Percentiles rank a stretch among this genome's conserved stretches.
phyloP scores from a whole-genome alignment of 2,797 vertebrate species.

The Galagoides demidoff region DNA sequence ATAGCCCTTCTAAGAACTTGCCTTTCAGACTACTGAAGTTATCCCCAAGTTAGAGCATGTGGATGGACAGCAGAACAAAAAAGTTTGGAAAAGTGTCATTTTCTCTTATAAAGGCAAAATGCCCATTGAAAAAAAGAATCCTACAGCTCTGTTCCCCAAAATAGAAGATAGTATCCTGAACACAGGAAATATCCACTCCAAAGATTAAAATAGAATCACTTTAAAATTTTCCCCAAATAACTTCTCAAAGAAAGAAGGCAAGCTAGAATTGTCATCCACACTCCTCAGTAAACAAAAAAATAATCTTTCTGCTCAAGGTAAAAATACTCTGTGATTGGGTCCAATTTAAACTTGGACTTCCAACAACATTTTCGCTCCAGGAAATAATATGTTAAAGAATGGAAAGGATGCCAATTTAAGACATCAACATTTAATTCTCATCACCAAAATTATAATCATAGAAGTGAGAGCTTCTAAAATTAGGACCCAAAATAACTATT shows the following conservation, averaged over 20 bases:
- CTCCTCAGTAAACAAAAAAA: conserved; percentile 74
- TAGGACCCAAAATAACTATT: conserved; percentile 70
- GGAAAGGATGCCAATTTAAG: conserved; percentile 80
- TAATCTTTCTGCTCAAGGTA: conserved; percentile 80
- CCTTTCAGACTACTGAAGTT: neutral
- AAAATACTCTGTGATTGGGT: conserved; percentile 81
- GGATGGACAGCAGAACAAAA: conserved; percentile 45
- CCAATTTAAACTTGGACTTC: conserved; percentile 84
- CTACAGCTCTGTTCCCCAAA: conserved; percentile 56
- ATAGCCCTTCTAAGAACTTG: neutral
- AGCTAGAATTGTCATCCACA: conserved; percentile 71
- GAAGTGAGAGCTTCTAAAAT: conserved; percentile 73
- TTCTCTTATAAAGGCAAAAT: conserved; percentile 72
- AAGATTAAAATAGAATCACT: conserved; percentile 67
- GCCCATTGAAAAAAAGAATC: conserved; percentile 65
- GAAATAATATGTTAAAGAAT: conserved; percentile 81
- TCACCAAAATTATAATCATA: conserved; percentile 84
- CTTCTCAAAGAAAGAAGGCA: conserved; percentile 79
- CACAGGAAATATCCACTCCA: conserved; percentile 77
- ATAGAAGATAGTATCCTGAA: conserved; percentile 50
- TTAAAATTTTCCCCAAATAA: conserved; percentile 79
- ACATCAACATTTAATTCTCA: conserved; percentile 76
- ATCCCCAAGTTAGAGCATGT: conserved; percentile 15
- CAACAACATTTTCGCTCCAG: conserved; percentile 80
- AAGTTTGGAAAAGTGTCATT: neutral